These are phyloP conservation scores for Dryobotodes eremita DNA, from an alignment of 2,888 invertebrate genomes.

Conservation along the genomic window DNA sequence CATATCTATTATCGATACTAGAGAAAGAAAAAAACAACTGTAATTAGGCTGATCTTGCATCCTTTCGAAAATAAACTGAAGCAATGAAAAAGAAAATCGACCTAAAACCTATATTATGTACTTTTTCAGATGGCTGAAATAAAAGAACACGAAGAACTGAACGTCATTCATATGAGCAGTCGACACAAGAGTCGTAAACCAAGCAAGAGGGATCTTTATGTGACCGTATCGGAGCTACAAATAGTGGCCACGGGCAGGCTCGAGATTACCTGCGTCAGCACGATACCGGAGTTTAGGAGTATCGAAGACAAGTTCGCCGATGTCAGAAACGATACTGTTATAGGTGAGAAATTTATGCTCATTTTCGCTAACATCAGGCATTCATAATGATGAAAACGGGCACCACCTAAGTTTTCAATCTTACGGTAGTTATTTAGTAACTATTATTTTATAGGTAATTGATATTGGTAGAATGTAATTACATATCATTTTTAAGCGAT, in stretches of 20 bases:
- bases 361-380: background rate
- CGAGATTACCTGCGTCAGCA: conserved; percentile 94
- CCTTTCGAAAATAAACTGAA: background rate
- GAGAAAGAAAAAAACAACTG: background rate
- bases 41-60: no score
- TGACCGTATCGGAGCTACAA: conserved; percentile 93
- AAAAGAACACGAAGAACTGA: conserved; percentile 76
- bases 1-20: background rate
- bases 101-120: background rate
- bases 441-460: no score
- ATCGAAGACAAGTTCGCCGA: conserved; percentile 94
- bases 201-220: conserved; percentile 91
- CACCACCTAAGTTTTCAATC: no score
- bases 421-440: background rate
- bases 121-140: conserved; percentile 75
- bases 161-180: conserved; percentile 77
- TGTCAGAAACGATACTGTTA: conserved; percentile 92
- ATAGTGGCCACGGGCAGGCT: conserved; percentile 93
- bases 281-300: conserved; percentile 94
- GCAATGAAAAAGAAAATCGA: background rate
- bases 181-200: conserved; percentile 86
- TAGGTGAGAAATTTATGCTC: conserved; percentile 87
- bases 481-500: background rate
- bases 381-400: no score
- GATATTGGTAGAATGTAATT: background rate